Evolutionary conservation across 1,140 invertebrate species (phyloP), one percentile per base, ranked within the genome.

Genomic region (Steinernema feltiae): DNA sequence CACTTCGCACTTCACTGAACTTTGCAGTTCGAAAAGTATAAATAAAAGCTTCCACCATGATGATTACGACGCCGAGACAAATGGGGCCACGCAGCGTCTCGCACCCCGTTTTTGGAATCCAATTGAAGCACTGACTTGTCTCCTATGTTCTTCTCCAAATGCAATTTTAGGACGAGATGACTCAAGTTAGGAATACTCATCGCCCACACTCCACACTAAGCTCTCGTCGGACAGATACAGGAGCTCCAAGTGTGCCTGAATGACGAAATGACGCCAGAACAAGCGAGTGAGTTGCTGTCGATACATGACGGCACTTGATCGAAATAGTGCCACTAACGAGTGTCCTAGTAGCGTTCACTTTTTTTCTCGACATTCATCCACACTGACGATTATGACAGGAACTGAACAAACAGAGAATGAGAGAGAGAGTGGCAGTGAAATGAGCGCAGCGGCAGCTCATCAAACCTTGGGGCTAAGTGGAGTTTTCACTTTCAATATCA

Each of bases 11-110:
- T 27, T 12, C 12, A 63, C 7, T 63, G 53, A 63, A 63, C 53
- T 27, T 63, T 27, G 53, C 53, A 63, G 24, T 63, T 63, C 53
- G 7, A 63, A 63, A 63, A 63, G 53, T 15, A 63, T 63, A 63
- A 63, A 63, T 27, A 63, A 63, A 63, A 27, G 53, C 53, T 7
- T 63, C 53, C 53, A n/a, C n/a, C 24, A 7, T 27, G 7, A 7
- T 12, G 53, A 27, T 63, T 17, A 63, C 53, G 53, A 63, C 15
- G 3, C 3, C 53, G 53, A 63, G 24, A 63, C 53, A 27, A 63
- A 27, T 27, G 7, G 24, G 7, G 24, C 15, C 53, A n/a, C 15
- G n/a, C 7, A 12, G 41, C n/a, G 41, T 46, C 41, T 46, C 24
- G 53, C 53, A 12, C 2, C 53, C 53, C 3, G 15, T 15, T 63